These are phyloP conservation scores for Atta colombica DNA, from an alignment of 1,140 invertebrate species.

Conservation along the genomic window DNA sequence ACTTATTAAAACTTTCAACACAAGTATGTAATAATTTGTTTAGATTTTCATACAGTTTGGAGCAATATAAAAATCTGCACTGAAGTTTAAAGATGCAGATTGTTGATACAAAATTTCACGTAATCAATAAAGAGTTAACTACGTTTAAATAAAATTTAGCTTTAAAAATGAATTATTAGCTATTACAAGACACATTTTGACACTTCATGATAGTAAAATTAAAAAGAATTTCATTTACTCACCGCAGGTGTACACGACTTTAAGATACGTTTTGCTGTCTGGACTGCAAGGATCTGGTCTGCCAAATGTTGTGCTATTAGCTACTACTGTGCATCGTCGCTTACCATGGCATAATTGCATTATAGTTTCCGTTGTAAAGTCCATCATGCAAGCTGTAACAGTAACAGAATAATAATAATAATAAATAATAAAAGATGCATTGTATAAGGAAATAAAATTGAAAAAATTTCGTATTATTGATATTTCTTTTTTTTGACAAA, in stretches of 20 bases:
- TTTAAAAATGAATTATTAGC: background rate
- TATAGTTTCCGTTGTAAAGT: slow-evolving; percentile 95
- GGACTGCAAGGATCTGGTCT: slow-evolving; percentile 91
- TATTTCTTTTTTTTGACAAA: background rate
- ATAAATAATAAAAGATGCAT: background rate
- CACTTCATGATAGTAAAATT: background rate
- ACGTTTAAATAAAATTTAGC: background rate
- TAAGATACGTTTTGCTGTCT: slow-evolving; percentile 95
- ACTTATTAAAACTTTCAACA: too few species aligned
- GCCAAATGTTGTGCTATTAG: slow-evolving; percentile 94
- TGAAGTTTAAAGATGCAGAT: too few species aligned
- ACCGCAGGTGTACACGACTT: slow-evolving; percentile 98
- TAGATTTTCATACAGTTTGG: too few species aligned
- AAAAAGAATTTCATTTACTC: slow-evolving; percentile 85
- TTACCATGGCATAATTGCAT: slow-evolving; percentile 96
- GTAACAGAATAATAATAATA: background rate
- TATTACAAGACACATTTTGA: background rate
- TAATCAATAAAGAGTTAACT: background rate
- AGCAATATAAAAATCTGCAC: too few species aligned
- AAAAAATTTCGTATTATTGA: background rate
- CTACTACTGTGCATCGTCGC: slow-evolving; percentile 92
- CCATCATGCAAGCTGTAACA: slow-evolving; percentile 94
- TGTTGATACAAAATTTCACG: too few species aligned
- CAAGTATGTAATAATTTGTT: too few species aligned
- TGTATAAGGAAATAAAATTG: background rate